These are phyloP conservation scores for Nemoura dubitans DNA, from an alignment of 2,888 invertebrate species.

Conservation along the genomic window DNA sequence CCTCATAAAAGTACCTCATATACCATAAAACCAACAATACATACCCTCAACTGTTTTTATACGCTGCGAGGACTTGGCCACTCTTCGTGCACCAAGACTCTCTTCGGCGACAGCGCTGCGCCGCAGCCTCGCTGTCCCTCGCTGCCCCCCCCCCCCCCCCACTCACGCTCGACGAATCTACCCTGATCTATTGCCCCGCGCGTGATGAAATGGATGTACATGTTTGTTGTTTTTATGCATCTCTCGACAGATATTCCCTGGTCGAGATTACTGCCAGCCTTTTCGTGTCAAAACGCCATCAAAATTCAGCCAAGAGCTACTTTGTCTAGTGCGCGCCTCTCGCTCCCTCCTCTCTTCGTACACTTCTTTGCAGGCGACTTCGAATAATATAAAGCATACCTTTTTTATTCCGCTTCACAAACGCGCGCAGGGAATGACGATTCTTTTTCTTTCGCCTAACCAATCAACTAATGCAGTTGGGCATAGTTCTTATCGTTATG, in stretches of 20 bases:
- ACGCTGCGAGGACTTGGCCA: too few species aligned
- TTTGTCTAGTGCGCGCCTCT: not conserved
- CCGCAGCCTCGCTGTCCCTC: not conserved
- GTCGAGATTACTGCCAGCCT: conserved; percentile 32
- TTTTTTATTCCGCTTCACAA: not conserved
- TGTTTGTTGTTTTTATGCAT: conserved; percentile 27
- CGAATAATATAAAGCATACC: not conserved
- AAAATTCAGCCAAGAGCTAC: conserved; percentile 28
- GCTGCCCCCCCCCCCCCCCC: not conserved
- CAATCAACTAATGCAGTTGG: conserved; percentile 27
- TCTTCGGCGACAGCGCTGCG: not conserved
- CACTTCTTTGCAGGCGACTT: not conserved
- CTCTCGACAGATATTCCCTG: conserved; percentile 25
- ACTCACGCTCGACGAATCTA: not conserved
- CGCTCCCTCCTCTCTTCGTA: not conserved
- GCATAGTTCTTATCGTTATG: conserved; percentile 3
- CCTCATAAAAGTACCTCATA: too few species aligned
- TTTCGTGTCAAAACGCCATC: conserved; percentile 32
- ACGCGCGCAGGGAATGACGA: conserved; percentile 9
- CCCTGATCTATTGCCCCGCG: not conserved
- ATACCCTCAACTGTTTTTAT: too few species aligned
- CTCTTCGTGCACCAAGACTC: too few species aligned
- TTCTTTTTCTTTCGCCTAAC: conserved; percentile 21
- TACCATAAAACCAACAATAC: too few species aligned
- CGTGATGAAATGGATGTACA: conserved; percentile 30